Base-by-base conservation (phyloP, 1,140 invertebrate genomes). In the Pollicipes pollicipes region DNA sequence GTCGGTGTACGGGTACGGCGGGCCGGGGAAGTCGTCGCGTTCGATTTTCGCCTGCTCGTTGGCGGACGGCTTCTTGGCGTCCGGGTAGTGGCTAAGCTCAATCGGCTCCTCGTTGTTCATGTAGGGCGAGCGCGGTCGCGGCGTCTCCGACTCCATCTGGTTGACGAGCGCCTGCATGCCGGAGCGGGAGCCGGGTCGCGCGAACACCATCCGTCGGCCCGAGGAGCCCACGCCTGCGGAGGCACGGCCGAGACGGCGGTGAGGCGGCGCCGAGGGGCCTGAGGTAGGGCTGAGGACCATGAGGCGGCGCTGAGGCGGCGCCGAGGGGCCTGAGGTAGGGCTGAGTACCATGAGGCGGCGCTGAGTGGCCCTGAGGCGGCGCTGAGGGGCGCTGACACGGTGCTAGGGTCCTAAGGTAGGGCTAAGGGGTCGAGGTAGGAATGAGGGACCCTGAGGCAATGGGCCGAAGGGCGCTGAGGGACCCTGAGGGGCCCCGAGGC, bases 81-180 rank as follows among this genome's bases (percentile, higher is more conserved):
- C 91, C 13, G 97, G 97, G 83, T 91, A 98, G 82, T 97, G 94
- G 8, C 95, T 93, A 76, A 99, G 82, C 81, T 95, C 91, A 76
- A 99, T 97, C 6, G 96, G 93, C 80, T 99, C 97, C 79, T 98
- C 94, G 81, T 98, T 98, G 80, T 97, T 96, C 86, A 97, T 95
- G 78, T 87, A 87, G 68, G 91, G 93, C 68, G 92, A 95, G 79
- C 92, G 91, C 31, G 94, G 90, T 72, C 93, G 83, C 28, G 90
- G 90, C 63, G 90, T 89, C 77, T 94, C 90, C 70, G 86, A 87
- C 45, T 89, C 83, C 70, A 95, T 87, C 73, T 88, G 87, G 79
- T 95, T 91, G 3, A 93, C 89, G 73, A 95, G 81, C 30, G 86
- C 90, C 78, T 87, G 84, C 91, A 94, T 94, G 72, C 88, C 91